Evolutionary conservation across 2,113 vertebrate genomes (phyloP), one percentile per base, ranked within the genome.

Genomic region (Vimba vimba): DNA sequence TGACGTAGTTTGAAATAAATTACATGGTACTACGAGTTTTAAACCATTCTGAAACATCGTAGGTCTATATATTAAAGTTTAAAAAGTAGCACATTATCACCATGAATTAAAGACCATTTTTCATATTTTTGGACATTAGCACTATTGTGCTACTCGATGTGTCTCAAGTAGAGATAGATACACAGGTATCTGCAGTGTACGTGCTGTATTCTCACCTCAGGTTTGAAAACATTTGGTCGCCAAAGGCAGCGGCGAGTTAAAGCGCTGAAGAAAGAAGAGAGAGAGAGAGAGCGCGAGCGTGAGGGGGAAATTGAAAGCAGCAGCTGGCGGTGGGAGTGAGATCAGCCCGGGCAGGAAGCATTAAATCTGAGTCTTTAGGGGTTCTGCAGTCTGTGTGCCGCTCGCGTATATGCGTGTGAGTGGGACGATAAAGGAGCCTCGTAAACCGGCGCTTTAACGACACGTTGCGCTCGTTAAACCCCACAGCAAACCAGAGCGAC

Each of bases 371-470:
- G 76, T 88, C 89, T 89, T 84, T 75, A 85, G 68, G 81, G 87
- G 74, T 69, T 83, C 74, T 50, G 33, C 60, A 78, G 73, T 79
- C 59, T 82, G 83, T 69, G 36, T 57, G 81, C 82, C 19, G 60
- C 64, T 74, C 60, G 79, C 52, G 82, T 71, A 77, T 66, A 78
- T 68, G 78, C 80, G 77, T 73, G 86, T n/a, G 87, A 79, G 85
- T 82, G 76, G 81, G 76, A 75, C 79, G 79, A 83, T 64, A 78
- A 76, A 84, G 68, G 84, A 23, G 85, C 87, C 87, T 90, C 87
- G 74, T 90, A 90, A 91, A 91, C 88, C 77, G 78, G n/a, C 68
- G 80, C 87, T 88, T 90, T 89, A 89, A 91, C 87, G 87, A 91
- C 88, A 88, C 85, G 79, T 87, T 87, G 85, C 73, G 73, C 86